phyloP scores from a whole-genome alignment of 2,888 invertebrate genomes.

The Sphecodes monilicornis region DNA sequence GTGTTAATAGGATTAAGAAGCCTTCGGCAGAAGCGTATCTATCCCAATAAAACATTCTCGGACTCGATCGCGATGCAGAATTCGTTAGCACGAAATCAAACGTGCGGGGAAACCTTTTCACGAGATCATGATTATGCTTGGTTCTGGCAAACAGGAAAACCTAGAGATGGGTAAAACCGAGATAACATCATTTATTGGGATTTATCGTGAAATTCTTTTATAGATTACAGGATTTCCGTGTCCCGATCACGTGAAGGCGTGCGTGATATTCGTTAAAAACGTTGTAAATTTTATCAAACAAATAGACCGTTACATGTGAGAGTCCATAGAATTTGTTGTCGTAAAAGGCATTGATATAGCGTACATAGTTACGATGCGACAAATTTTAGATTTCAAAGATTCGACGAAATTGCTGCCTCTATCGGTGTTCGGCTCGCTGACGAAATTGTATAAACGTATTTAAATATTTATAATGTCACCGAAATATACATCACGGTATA shows the following conservation, averaged over 20 bases:
- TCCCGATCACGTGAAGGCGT: slow-evolving; percentile 38
- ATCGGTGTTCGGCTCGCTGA: background rate
- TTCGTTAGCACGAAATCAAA: slow-evolving; percentile 22
- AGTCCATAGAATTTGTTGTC: background rate
- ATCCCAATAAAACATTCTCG: slow-evolving; percentile 18
- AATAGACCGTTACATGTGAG: background rate
- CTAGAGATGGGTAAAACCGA: slow-evolving; percentile 50
- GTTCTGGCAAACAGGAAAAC: slow-evolving; percentile 39
- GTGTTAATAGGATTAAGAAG: background rate
- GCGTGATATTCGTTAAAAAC: slow-evolving; percentile 33
- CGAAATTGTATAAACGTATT: background rate
- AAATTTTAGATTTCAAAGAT: background rate
- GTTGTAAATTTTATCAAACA: background rate
- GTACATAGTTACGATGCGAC: background rate
- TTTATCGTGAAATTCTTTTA: slow-evolving; percentile 46
- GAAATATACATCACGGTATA: background rate
- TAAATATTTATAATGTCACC: background rate
- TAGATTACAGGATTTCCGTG: slow-evolving; percentile 45
- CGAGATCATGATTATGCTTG: slow-evolving; percentile 23
- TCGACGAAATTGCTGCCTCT: background rate
- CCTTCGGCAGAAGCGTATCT: slow-evolving; percentile 29
- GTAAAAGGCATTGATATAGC: background rate
- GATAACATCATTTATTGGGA: slow-evolving; percentile 54
- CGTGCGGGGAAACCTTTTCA: slow-evolving; percentile 46
- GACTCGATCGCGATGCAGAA: background rate